Conservation (phyloP, 2,113 vertebrate species). For the Myodes glareolus region DNA sequence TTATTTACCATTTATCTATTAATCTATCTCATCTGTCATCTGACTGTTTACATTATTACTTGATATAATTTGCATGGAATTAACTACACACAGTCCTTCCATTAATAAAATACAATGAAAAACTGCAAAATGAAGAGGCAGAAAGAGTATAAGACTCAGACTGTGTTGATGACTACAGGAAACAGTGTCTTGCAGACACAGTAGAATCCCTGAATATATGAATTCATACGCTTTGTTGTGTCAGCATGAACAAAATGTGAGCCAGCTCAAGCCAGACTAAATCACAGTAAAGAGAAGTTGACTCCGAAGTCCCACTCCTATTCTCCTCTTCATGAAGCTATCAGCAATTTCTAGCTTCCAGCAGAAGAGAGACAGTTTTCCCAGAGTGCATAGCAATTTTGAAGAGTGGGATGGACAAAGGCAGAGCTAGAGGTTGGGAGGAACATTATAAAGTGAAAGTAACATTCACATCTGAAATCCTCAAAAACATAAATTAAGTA, state of each 20-base stretch:
- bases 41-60: not conserved
- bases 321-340: not conserved
- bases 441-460: not conserved
- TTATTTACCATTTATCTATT: not conserved
- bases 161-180: not conserved
- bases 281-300: not conserved
- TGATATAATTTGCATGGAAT: not conserved
- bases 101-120: not conserved
- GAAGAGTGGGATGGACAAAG: not conserved
- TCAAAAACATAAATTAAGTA: not conserved
- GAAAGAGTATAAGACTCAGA: not conserved
- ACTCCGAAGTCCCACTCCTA: not conserved
- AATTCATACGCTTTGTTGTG: not conserved
- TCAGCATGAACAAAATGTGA: not conserved
- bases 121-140: not conserved
- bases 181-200: not conserved
- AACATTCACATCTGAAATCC: not conserved
- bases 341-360: not conserved
- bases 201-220: not conserved
- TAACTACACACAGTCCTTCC: not conserved
- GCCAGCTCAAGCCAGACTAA: not conserved
- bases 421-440: not conserved
- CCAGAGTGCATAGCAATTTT: not conserved
- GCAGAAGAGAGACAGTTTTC: not conserved
- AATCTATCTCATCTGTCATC: not conserved